Percentiles rank a stretch among this genome's conserved stretches.
These are phyloP conservation scores for Ailurus styani DNA, from an alignment of 2,113 vertebrate genomes.

Conservation along the genomic window DNA sequence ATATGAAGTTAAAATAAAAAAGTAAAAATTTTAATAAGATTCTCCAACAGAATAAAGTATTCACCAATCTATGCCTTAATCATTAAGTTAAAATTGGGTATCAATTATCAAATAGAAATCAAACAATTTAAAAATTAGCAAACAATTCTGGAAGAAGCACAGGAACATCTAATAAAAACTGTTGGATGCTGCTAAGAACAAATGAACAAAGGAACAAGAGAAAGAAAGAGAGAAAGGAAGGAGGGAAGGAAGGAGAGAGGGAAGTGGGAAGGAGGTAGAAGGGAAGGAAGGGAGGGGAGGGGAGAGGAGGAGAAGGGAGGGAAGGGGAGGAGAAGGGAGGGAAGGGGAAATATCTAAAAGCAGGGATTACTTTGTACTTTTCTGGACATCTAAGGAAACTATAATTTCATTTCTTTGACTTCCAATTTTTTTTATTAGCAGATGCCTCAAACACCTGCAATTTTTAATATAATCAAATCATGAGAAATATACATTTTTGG, in stretches of 20 bases:
- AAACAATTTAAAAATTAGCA: slow-evolving; percentile 68
- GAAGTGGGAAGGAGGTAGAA: accelerated
- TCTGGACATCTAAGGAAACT: not conserved
- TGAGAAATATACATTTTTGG: not conserved
- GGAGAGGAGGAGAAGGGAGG: too few species aligned
- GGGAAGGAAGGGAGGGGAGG: too few species aligned
- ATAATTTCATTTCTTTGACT: not conserved
- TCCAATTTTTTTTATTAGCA: not conserved
- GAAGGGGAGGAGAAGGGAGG: accelerated
- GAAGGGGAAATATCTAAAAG: not conserved
- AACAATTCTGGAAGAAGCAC: slow-evolving; percentile 58
- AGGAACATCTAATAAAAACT: slow-evolving; percentile 48
- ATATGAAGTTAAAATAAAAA: not conserved
- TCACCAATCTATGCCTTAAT: slow-evolving; percentile 55
- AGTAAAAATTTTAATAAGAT: slow-evolving; percentile 70
- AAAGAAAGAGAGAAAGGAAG: accelerated
- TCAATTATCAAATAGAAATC: slow-evolving; percentile 73
- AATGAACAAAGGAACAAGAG: too few species aligned
- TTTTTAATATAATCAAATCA: not conserved
- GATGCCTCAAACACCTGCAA: not conserved
- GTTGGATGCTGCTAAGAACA: not conserved
- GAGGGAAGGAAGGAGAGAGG: accelerated
- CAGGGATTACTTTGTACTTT: not conserved
- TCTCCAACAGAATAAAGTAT: slow-evolving; percentile 68
- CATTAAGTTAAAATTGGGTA: slow-evolving; percentile 75